phyloP scores from a whole-genome alignment of 2,888 invertebrate species.

The Lamproptera curius region DNA sequence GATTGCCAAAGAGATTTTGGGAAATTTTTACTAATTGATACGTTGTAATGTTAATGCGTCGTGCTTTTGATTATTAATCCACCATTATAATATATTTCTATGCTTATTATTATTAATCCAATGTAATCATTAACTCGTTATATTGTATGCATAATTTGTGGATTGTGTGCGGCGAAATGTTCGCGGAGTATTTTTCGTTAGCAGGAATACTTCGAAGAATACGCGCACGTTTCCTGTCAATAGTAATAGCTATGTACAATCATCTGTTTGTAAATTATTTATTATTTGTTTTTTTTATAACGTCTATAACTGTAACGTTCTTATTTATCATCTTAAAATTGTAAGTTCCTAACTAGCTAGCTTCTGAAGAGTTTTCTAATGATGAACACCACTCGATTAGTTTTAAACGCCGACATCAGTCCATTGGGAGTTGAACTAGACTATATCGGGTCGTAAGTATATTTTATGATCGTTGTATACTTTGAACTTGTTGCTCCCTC shows the following conservation, averaged over 20 bases:
- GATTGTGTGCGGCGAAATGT: conserved; percentile 49
- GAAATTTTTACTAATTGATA: conserved; percentile 42
- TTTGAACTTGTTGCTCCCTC: conserved; percentile 49
- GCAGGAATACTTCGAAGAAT: conserved; percentile 66
- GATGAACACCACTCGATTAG: conserved; percentile 48
- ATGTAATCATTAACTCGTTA: conserved; percentile 52
- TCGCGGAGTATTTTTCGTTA: conserved; percentile 63
- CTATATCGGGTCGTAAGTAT: conserved; percentile 43
- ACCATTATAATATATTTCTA: conserved; percentile 44
- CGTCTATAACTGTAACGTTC: conserved; percentile 49
- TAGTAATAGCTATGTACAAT: conserved; percentile 52
- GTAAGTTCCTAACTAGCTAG: conserved; percentile 77
- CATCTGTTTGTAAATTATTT: conserved; percentile 69
- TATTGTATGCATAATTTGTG: conserved; percentile 68
- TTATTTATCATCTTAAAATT: conserved; percentile 71
- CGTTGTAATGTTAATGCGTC: conserved; percentile 48
- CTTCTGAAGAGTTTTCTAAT: conserved; percentile 53
- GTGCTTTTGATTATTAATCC: conserved; percentile 36
- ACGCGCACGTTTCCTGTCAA: conserved; percentile 32
- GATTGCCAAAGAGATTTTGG: conserved; percentile 69
- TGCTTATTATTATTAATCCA: conserved; percentile 57
- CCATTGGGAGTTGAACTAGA: conserved; percentile 37
- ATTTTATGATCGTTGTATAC: conserved; percentile 42
- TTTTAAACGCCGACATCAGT: conserved; percentile 41
- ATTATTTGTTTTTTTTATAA: conserved; percentile 56